phyloP scores from a whole-genome alignment of 1,140 invertebrate species.

The Drosophila novamexicana region DNA sequence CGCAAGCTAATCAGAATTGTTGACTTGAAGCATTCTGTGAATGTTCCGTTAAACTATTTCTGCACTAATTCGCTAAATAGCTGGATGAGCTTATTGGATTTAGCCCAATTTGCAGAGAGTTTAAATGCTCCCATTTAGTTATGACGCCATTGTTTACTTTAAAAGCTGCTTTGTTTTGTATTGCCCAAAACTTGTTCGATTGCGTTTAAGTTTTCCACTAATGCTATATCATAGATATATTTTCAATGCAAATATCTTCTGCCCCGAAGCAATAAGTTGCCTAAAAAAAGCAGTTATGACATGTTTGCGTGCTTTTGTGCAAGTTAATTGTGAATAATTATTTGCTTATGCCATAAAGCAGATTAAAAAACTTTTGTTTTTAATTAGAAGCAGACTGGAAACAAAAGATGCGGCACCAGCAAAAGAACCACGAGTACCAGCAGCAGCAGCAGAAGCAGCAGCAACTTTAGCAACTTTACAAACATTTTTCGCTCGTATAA shows the following conservation, averaged over 20 bases:
- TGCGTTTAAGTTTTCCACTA: neutral
- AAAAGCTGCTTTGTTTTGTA: neutral
- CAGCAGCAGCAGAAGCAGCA: conserved; percentile 28
- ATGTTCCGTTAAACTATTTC: conserved; percentile 10
- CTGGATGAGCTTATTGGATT: neutral
- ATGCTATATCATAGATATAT: too few species aligned
- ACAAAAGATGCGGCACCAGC: conserved; percentile 58
- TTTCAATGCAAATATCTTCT: conserved; percentile 5
- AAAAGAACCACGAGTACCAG: neutral
- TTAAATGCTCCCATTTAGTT: too few species aligned
- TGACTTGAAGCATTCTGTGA: conserved; percentile 11
- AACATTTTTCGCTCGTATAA: conserved; percentile 69
- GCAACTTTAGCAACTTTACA: conserved; percentile 68
- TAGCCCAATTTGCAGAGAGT: too few species aligned
- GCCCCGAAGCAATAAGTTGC: neutral
- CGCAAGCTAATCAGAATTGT: conserved; percentile 48
- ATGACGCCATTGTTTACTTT: too few species aligned
- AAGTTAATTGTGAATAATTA: conserved; percentile 73
- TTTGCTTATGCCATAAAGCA: conserved; percentile 77
- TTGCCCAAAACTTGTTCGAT: neutral
- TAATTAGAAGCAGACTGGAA: conserved; percentile 74
- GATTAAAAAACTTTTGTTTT: conserved; percentile 83
- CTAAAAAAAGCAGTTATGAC: conserved; percentile 27
- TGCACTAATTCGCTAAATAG: neutral
- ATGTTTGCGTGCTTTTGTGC: conserved; percentile 41